Conservation (phyloP, 1,140 invertebrate genomes). For the Drosophila watanabei region DNA sequence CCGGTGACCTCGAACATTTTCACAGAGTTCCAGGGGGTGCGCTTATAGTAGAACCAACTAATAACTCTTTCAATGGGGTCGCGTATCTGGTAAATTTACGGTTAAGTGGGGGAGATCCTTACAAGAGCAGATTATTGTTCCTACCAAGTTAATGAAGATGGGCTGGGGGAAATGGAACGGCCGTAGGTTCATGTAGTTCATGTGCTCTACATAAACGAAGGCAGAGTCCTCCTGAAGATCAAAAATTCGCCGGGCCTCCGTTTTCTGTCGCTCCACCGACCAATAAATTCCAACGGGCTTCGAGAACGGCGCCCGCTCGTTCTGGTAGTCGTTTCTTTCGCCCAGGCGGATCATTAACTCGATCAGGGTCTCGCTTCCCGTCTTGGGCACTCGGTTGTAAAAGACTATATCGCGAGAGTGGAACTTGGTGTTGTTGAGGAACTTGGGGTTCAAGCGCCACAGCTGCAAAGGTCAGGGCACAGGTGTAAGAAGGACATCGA, state of each 20-base stretch:
- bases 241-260: conserved; percentile 34
- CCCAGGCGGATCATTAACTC: conserved; percentile 91
- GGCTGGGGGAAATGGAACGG: conserved; percentile 92
- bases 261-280: conserved; percentile 32
- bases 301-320: conserved; percentile 33
- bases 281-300: conserved; percentile 33
- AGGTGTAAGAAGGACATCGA: conserved; percentile 87
- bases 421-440: conserved; percentile 92
- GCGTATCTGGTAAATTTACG: conserved; percentile 80
- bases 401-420: conserved; percentile 91
- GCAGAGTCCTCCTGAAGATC: conserved; percentile 57
- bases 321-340: conserved; percentile 88
- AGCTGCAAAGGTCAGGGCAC: conserved; percentile 87
- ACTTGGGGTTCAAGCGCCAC: conserved; percentile 51
- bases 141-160: conserved; percentile 94
- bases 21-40: conserved; percentile 90
- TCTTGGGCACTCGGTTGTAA: conserved; percentile 96
- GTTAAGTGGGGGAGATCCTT: neutral
- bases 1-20: conserved; percentile 87
- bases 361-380: conserved; percentile 93
- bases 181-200: conserved; percentile 86
- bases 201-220: conserved; percentile 59
- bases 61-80: conserved; percentile 95
- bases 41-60: conserved; percentile 93
- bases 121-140: neutral